Evolutionary conservation across 2,113 vertebrate species (phyloP).

Genomic region (Daphoenositta chrysoptera): DNA sequence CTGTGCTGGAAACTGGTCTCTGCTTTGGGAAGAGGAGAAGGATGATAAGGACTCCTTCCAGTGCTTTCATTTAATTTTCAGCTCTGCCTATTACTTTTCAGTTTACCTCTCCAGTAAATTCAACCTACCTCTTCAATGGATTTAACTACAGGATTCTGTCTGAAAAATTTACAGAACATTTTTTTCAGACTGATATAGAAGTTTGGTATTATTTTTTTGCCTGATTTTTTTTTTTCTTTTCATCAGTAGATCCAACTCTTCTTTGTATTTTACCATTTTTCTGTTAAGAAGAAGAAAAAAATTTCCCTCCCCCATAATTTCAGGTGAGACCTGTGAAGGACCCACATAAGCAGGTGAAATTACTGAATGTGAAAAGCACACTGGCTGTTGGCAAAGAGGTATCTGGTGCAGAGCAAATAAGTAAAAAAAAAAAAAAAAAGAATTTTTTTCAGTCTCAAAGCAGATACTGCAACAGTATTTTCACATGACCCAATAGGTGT

Average conservation of each 20-base stretch:
- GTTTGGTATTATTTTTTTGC: neutral
- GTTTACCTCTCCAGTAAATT: neutral
- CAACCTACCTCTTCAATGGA: neutral
- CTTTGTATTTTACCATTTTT: neutral
- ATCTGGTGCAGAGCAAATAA: neutral
- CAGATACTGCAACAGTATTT: neutral
- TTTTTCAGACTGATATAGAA: neutral
- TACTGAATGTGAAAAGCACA: neutral
- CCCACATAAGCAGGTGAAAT: neutral
- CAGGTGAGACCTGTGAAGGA: neutral
- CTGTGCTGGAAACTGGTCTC: neutral
- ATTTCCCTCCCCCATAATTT: neutral
- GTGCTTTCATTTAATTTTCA: neutral
- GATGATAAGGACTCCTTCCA: neutral
- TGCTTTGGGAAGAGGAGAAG: neutral
- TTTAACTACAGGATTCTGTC: neutral
- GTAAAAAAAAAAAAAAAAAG: neutral
- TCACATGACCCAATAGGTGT: neutral
- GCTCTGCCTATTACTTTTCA: neutral
- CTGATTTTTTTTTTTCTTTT: neutral
- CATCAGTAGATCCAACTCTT: neutral
- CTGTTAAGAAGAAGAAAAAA: neutral
- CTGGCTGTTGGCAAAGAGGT: neutral
- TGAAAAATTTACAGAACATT: neutral
- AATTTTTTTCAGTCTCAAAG: neutral